Percentiles rank a stretch among this genome's conserved stretches.
Conservation (phyloP, 2,113 vertebrate species). For the Crotalus tigris region DNA sequence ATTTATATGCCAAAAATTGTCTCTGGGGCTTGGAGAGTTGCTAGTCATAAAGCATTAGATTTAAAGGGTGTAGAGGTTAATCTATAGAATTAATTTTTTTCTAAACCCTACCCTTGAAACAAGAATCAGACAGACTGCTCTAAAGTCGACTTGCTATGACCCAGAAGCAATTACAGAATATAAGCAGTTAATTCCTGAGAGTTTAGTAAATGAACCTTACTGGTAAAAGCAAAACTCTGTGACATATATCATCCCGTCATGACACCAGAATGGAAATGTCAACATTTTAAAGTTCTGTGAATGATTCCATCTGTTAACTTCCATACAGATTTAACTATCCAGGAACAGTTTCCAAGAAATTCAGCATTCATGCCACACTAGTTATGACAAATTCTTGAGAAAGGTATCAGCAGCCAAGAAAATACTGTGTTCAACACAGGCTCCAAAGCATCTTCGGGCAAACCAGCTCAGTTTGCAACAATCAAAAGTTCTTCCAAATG, state of each 20-base stretch:
- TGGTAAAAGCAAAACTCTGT: slow-evolving; percentile 80
- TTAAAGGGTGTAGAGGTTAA: slow-evolving; percentile 61
- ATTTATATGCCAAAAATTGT: slow-evolving; percentile 65
- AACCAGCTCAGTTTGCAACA: slow-evolving; percentile 14
- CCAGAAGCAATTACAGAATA: slow-evolving; percentile 81
- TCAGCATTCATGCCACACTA: slow-evolving; percentile 29
- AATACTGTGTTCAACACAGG: slow-evolving; percentile 47
- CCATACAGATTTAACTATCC: slow-evolving; percentile 48
- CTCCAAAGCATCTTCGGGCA: slow-evolving; percentile 2
- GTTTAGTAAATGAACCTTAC: slow-evolving; percentile 88
- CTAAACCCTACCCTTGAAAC: slow-evolving; percentile 63
- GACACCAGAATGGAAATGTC: slow-evolving; percentile 58
- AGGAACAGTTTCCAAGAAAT: slow-evolving; percentile 55
- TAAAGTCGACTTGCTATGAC: slow-evolving; percentile 72
- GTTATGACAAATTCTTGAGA: slow-evolving; percentile 26
- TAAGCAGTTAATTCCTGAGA: slow-evolving; percentile 89
- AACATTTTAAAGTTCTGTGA: slow-evolving; percentile 53
- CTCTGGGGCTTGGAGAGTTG: slow-evolving; percentile 69
- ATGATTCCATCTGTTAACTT: slow-evolving; percentile 43
- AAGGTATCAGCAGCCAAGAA: slow-evolving; percentile 42
- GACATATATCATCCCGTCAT: slow-evolving; percentile 67
- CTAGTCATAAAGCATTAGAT: slow-evolving; percentile 67
- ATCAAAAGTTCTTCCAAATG: neutral
- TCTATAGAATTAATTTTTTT: slow-evolving; percentile 56
- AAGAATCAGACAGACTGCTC: slow-evolving; percentile 67